Evolutionary conservation across 1,140 invertebrate genomes (phyloP), one percentile per base, ranked within the genome.

Genomic region (Bombus soroeensis): DNA sequence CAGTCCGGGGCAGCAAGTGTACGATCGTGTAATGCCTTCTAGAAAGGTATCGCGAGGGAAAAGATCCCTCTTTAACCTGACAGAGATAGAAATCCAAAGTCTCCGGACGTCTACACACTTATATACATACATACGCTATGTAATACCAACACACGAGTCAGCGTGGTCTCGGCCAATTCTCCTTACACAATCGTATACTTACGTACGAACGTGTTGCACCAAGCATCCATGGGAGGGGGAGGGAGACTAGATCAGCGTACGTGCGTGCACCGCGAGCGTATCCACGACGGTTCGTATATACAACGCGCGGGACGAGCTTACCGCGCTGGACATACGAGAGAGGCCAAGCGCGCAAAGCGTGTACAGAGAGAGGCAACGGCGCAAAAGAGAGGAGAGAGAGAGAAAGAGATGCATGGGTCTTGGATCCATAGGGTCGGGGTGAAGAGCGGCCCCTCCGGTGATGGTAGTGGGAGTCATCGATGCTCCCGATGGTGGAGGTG

Each of bases 21-120:
- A 92, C 88, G 87, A 39, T 88, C 91, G 87, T 93, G 90, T 91
- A 93, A 92, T 91, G 88, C 90, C 83, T 90, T 88, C 89, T 93
- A 93, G 93, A 93, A 92, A 93, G 93, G 88, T 87, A 32, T 72
- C 39, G 37, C 70, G 4, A 25, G 64, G 0, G 22, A 25, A 62
- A 28, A 62, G 59, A 62, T 62, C 12, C 28, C 59, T 25, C 32
- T 12, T 28, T 57, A 47, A 34, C 22, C n/a, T 32, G 70, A 84
- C 74, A 43, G 75, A 79, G 75, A 84, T 57, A 10, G 66, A 70
- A 43, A n/a, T 39, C 28, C 72, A 22, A 28, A 53, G 39, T 74
- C 59, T 83, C 37, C 32, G 13, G 22, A 12, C 72, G 53, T 62
- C 47, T 53, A 53, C 6, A 53, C 18, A 22, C 47, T 53, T 53